A percentile compares a stretch with the other conserved stretches of the same genome.
Conservation (phyloP, 2,113 vertebrate species). For the Cathartes aura region DNA sequence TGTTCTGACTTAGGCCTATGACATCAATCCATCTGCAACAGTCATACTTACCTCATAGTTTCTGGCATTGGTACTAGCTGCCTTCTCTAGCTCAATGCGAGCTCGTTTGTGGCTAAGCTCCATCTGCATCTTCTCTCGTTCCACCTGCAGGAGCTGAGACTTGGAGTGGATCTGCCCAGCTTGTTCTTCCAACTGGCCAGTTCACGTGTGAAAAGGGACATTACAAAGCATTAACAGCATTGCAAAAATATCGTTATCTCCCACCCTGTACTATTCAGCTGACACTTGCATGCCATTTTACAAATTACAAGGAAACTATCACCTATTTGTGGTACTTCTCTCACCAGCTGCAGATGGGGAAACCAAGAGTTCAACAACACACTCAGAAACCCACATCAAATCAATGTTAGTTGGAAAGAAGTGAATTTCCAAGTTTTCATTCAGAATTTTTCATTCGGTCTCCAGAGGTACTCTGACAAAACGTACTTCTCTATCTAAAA, state of each 20-base stretch:
- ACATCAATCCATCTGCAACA: background rate
- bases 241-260: accelerated
- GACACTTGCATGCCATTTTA: background rate
- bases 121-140: slow-evolving; percentile 96
- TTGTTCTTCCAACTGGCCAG: slow-evolving; percentile 85
- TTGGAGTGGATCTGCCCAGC: slow-evolving; percentile 87
- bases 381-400: background rate
- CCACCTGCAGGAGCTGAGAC: slow-evolving; percentile 86
- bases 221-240: background rate
- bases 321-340: background rate
- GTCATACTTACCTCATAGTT: slow-evolving; percentile 84
- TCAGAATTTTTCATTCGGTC: background rate
- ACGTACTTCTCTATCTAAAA: background rate
- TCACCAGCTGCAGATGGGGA: background rate
- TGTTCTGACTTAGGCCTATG: accelerated
- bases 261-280: background rate
- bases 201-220: background rate
- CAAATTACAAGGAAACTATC: background rate
- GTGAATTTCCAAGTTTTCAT: background rate
- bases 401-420: background rate
- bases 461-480: background rate
- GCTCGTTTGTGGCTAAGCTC: slow-evolving; percentile 95
- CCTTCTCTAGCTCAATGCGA: slow-evolving; percentile 91
- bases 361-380: background rate
- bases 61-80: slow-evolving; percentile 82